Conservation (phyloP, 2,888 invertebrate genomes). For the Chymomyza caudatula region DNA sequence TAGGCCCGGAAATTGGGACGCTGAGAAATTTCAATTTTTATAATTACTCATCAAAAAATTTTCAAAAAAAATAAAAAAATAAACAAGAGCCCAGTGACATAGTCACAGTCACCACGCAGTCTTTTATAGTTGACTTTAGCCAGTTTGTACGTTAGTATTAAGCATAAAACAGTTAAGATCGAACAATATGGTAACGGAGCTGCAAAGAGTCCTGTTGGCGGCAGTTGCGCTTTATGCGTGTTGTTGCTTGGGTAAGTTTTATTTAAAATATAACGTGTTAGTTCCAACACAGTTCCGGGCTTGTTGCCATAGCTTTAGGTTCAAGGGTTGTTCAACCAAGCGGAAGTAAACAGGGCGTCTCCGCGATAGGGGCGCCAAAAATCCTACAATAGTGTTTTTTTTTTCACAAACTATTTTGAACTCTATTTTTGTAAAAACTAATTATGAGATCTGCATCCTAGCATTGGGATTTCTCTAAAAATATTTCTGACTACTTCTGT, state of each 20-base stretch:
- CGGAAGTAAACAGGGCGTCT: too few species aligned
- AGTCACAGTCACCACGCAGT: background rate
- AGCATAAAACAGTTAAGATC: constrained; percentile 29
- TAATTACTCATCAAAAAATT: constrained; percentile 64
- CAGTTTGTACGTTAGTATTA: constrained; percentile 30
- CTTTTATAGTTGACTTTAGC: background rate
- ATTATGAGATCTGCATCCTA: too few species aligned
- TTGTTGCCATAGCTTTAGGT: too few species aligned
- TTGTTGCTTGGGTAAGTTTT: constrained; percentile 46
- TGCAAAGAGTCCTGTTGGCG: constrained; percentile 23
- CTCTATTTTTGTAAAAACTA: too few species aligned
- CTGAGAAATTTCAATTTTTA: constrained; percentile 36
- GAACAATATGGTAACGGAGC: constrained; percentile 15
- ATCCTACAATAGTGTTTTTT: too few species aligned
- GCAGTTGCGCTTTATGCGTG: constrained; percentile 38
- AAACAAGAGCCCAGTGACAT: constrained; percentile 37
- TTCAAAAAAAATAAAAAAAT: constrained; percentile 47
- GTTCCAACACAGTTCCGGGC: too few species aligned
- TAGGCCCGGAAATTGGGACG: constrained; percentile 51
- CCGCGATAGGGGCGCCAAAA: too few species aligned
- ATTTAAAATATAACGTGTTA: too few species aligned
- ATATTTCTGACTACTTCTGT: too few species aligned
- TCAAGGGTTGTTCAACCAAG: too few species aligned
- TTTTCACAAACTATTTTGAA: too few species aligned
- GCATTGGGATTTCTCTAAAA: too few species aligned